Percentiles rank a stretch among this genome's conserved stretches.
These are phyloP conservation scores for Parazoanthus atlanticus DNA, from an alignment of 92 coral and sea anemone species.

Conservation along the genomic window DNA sequence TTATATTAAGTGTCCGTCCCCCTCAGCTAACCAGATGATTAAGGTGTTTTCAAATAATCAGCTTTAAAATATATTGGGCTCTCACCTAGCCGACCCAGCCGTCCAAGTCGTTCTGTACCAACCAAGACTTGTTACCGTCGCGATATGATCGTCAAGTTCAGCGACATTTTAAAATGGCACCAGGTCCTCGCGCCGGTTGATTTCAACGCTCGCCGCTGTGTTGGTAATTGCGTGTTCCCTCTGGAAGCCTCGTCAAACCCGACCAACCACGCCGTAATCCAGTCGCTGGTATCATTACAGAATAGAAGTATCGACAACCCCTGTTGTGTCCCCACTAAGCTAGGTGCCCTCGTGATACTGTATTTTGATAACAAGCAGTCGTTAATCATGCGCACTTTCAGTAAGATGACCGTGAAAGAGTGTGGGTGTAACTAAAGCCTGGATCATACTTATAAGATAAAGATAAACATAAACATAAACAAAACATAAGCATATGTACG, in stretches of 20 bases:
- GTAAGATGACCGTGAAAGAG: background rate
- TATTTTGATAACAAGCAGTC: background rate
- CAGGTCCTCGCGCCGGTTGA: background rate
- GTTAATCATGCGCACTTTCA: background rate
- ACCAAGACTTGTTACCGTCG: background rate
- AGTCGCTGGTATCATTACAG: background rate
- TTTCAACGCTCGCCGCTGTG: background rate
- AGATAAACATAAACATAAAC: no score
- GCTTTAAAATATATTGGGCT: no score
- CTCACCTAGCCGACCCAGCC: no score
- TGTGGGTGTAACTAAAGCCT: background rate
- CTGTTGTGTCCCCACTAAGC: constrained; percentile 7
- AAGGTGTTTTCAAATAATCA: no score
- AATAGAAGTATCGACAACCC: background rate
- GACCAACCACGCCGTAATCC: background rate
- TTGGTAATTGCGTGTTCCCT: background rate
- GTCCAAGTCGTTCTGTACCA: background rate
- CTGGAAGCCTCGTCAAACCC: background rate
- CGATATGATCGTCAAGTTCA: constrained; percentile 8
- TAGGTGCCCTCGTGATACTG: background rate
- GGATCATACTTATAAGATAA: no score
- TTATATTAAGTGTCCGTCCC: no score
- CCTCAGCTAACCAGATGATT: no score
- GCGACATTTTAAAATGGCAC: background rate
- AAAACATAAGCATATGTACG: no score